These are phyloP conservation scores for Prenolepis imparis DNA, from an alignment of 2,888 invertebrate genomes.

Conservation along the genomic window DNA sequence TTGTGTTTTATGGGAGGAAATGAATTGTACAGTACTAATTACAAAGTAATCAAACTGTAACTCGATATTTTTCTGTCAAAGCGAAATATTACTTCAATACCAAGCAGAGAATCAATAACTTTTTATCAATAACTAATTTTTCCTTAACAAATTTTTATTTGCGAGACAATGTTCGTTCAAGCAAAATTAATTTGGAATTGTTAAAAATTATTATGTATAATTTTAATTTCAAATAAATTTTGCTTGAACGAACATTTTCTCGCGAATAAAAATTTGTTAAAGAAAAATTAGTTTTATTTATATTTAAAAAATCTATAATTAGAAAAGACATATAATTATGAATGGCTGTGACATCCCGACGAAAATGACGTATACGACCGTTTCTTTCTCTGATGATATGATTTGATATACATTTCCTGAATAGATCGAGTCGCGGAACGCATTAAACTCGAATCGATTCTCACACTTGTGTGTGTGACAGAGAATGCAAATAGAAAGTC, in stretches of 20 bases:
- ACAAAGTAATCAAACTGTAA: background rate
- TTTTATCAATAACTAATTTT: too few species aligned
- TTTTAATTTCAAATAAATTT: background rate
- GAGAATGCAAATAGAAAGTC: conserved; percentile 79
- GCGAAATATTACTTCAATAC: background rate
- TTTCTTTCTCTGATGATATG: conserved; percentile 22
- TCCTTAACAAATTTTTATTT: too few species aligned
- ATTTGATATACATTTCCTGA: conserved; percentile 55
- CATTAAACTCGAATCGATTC: conserved; percentile 74
- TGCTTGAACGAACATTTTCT: background rate
- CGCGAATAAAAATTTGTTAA: background rate
- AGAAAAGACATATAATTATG: background rate
- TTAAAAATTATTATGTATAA: too few species aligned
- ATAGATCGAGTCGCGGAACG: conserved; percentile 60
- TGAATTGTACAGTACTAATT: conserved; percentile 52
- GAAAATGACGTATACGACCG: background rate
- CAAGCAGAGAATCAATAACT: too few species aligned
- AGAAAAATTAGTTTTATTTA: background rate
- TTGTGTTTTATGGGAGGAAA: background rate
- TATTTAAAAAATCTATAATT: background rate
- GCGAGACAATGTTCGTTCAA: too few species aligned
- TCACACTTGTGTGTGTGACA: conserved; percentile 76
- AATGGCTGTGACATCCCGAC: background rate
- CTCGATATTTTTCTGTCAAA: background rate
- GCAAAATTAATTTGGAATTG: too few species aligned